Conservation (phyloP, 2,888 invertebrate species). For the Athalia circularis region DNA sequence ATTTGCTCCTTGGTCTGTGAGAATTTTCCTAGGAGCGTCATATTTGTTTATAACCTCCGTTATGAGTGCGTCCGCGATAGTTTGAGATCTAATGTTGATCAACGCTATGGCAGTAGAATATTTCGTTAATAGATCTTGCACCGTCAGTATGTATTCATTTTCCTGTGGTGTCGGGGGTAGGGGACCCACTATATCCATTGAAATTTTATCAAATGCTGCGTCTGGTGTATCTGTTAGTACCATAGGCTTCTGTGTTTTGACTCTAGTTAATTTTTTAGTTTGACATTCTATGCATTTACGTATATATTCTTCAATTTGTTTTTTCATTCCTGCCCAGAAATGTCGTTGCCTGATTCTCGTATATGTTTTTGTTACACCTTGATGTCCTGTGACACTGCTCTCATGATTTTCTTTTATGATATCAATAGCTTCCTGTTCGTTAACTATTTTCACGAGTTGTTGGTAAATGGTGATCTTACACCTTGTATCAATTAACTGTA, state of each 20-base stretch:
- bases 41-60: conserved; percentile 2
- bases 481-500: too few species aligned
- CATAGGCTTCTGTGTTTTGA: conserved; percentile 42
- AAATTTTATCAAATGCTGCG: conserved; percentile 44
- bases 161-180: neutral
- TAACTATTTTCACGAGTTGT: too few species aligned
- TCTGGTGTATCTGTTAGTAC: conserved; percentile 21
- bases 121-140: neutral
- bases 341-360: conserved; percentile 36
- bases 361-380: conserved; percentile 43
- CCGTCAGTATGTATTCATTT: neutral
- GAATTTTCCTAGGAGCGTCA: neutral
- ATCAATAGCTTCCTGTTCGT: neutral
- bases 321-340: conserved; percentile 23
- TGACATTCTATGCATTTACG: conserved; percentile 45
- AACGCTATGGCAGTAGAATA: neutral
- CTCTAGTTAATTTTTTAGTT: conserved; percentile 26
- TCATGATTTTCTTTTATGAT: neutral
- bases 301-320: conserved; percentile 42
- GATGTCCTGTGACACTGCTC: conserved; percentile 43
- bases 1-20: conserved; percentile 15
- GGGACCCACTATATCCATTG: conserved; percentile 33
- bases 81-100: neutral
- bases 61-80: neutral
- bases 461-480: too few species aligned